Conservation (phyloP, 2,113 vertebrate genomes). For the Lucifuga dentata region DNA sequence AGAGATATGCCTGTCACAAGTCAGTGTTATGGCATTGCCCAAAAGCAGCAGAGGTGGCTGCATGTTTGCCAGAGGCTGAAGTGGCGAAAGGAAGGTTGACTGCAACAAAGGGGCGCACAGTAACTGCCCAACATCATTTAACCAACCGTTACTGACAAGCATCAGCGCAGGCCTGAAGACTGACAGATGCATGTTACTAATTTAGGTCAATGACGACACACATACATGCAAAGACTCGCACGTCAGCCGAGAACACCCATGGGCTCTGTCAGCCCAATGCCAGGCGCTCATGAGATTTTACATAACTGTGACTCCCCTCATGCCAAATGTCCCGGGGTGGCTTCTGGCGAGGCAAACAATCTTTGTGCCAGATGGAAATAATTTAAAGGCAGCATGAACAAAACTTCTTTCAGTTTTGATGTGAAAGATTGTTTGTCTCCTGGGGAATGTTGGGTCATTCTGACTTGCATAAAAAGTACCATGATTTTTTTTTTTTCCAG, state of each 20-base stretch:
- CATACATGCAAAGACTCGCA: slow-evolving; percentile 12
- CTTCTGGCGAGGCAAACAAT: slow-evolving; percentile 41
- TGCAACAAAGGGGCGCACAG: slow-evolving; percentile 40
- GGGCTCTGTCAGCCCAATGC: slow-evolving; percentile 57
- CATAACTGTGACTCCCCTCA: slow-evolving; percentile 38
- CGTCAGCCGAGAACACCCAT: slow-evolving; percentile 38
- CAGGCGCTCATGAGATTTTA: slow-evolving; percentile 66
- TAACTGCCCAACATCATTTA: slow-evolving; percentile 59
- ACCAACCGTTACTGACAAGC: slow-evolving; percentile 64
- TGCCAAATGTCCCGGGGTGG: slow-evolving; percentile 53
- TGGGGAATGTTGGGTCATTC: slow-evolving; percentile 42
- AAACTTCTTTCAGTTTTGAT: slow-evolving; percentile 64
- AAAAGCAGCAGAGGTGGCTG: slow-evolving; percentile 47
- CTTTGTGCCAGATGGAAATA: slow-evolving; percentile 48
- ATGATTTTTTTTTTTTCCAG: too few species aligned
- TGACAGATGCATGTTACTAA: slow-evolving; percentile 65
- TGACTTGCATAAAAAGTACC: slow-evolving; percentile 30
- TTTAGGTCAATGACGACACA: slow-evolving; percentile 54
- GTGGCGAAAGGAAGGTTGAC: slow-evolving; percentile 40
- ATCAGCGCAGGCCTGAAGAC: slow-evolving; percentile 64
- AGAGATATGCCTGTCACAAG: slow-evolving; percentile 1
- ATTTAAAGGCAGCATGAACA: slow-evolving; percentile 51
- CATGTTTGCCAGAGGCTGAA: slow-evolving; percentile 37
- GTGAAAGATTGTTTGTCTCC: slow-evolving; percentile 65
- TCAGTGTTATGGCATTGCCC: background rate